Evolutionary conservation across 2,888 invertebrate species (phyloP).

Genomic region (Agrotis exclamationis): DNA sequence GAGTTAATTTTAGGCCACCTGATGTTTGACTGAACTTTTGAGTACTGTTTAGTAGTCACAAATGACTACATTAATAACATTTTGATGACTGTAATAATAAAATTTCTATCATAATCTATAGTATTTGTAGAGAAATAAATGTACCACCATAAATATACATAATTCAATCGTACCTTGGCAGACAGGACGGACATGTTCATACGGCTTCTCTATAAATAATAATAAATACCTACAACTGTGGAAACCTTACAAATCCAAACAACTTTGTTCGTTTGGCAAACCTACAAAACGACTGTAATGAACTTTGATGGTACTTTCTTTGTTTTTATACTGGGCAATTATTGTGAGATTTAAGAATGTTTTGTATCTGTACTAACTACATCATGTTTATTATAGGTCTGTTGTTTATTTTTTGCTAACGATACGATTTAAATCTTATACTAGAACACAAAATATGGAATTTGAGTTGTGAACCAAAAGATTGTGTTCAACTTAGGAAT

Average conservation of each 20-base stretch:
- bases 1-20: too few relatives aligned
- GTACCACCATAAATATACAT: not conserved
- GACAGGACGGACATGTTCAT: constrained; percentile 45
- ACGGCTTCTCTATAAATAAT: constrained; percentile 65
- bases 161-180: constrained; percentile 24
- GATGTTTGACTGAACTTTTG: too few relatives aligned
- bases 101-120: not conserved
- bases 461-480: too few relatives aligned
- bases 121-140: not conserved
- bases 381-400: not conserved
- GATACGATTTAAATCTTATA: too few relatives aligned
- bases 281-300: constrained; percentile 44
- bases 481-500: too few relatives aligned
- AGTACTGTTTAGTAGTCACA: too few relatives aligned
- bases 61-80: too few relatives aligned
- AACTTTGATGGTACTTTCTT: not conserved
- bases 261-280: constrained; percentile 55
- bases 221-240: constrained; percentile 55
- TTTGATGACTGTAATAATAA: too few relatives aligned
- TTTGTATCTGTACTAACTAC: not conserved
- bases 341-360: not conserved
- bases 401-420: not conserved
- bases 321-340: constrained; percentile 5
- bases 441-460: too few relatives aligned
- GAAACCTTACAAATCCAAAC: constrained; percentile 62